Evolutionary conservation across 2,113 vertebrate species (phyloP), one percentile per base, ranked within the genome.

Genomic region (Brachionichthys hirsutus): DNA sequence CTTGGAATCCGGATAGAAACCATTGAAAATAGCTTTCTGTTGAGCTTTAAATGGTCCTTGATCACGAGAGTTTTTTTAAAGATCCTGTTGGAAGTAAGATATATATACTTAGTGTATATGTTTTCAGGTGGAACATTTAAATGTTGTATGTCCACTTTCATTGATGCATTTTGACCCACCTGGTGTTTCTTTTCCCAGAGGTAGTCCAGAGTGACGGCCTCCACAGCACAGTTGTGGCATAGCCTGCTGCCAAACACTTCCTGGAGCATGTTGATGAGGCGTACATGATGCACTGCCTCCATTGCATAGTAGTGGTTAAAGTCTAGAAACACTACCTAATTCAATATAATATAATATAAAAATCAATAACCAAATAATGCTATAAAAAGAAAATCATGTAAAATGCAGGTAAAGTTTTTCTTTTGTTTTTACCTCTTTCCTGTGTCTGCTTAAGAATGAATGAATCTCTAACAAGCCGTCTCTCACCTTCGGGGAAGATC

Each of bases 261-360:
- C 67, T 67, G 89, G 61, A 99, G 92, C 85, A 89, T 92, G 67
- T 47, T 78, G 71, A 95, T 89, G 73, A 99, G 89, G 84, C 92
- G 92, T 41, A 41, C 67, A 51, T 98, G 97, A 84, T 98, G 96
- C 61, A 85, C 80, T n/a, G 92, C 80, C 1, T 92, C 91, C 97
- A 99, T 98, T 41, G 94, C 95, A 0, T 99, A 99, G 84, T 98
- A 94, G 73, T 99, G 97, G 87, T 99, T 99, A 79, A 99, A 99
- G 87, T 98, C 97, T 78, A 99, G 78, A 72, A 99, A 96, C 63
- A 98, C 78, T 0, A 96, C 90, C 91, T 99, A 89, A 49, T 64
- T 50, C 14, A 19, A 47, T 17, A 13, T 51, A 22, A 71, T 36
- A 50, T 43, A 9, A 38, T 12, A 30, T 22, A 70, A 17, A 6